Percentiles rank a stretch among this genome's conserved stretches.
Evolutionary conservation across 2,113 vertebrate genomes (phyloP).

Genomic region (Pseudolaguvia tuberculata): DNA sequence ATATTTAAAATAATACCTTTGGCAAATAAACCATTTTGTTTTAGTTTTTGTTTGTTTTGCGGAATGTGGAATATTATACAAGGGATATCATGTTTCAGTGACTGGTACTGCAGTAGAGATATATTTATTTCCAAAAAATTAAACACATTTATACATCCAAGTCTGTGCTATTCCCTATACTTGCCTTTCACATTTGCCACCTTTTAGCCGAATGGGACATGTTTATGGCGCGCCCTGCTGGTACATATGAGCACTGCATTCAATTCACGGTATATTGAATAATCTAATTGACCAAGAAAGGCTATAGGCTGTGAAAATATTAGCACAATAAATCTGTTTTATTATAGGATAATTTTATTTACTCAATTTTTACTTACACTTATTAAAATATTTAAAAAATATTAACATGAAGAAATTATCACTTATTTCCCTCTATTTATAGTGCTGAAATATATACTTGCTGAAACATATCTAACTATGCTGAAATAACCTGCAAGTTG

Average conservation of each 20-base stretch:
- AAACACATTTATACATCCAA: neutral
- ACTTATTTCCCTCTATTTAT: neutral
- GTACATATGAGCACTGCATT: slow-evolving; percentile 18
- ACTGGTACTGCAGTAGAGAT: no score
- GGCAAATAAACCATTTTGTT: no score
- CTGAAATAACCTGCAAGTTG: neutral
- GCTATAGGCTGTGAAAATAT: neutral
- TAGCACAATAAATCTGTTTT: neutral
- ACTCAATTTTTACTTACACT: no score
- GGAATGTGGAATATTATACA: no score
- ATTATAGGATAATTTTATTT: neutral
- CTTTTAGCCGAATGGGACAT: slow-evolving; percentile 51
- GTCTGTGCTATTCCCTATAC: no score
- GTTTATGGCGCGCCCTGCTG: slow-evolving; percentile 65
- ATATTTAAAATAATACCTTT: neutral
- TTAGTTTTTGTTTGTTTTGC: no score
- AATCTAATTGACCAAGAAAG: slow-evolving; percentile 1
- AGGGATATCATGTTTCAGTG: no score
- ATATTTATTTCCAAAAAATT: no score
- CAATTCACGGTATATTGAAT: neutral
- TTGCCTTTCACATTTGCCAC: neutral
- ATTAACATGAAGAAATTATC: neutral
- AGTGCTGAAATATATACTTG: neutral
- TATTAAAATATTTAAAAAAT: neutral
- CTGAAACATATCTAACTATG: no score